phyloP scores from a whole-genome alignment of 2,113 vertebrate genomes.

The Phalacrocorax pelagicus region DNA sequence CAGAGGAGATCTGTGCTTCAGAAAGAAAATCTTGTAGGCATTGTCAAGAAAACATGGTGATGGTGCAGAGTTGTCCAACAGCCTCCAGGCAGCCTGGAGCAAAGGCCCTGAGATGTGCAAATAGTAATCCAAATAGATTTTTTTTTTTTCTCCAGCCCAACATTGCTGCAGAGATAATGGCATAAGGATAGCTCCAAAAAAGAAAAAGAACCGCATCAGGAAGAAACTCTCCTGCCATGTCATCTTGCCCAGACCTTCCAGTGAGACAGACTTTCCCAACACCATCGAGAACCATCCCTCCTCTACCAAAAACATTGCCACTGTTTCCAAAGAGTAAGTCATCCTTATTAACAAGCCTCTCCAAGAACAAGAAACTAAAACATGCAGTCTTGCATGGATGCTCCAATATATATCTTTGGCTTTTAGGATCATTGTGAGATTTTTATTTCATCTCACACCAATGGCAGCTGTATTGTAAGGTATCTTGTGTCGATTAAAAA shows the following conservation, averaged over 20 bases:
- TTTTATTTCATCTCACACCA: neutral
- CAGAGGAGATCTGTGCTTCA: neutral
- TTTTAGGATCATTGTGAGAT: neutral
- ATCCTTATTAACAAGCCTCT: neutral
- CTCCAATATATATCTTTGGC: neutral
- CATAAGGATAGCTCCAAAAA: neutral
- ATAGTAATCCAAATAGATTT: neutral
- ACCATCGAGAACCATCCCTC: neutral
- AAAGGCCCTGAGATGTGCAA: slow-evolving; percentile 30
- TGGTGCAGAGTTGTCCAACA: neutral
- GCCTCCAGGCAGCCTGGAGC: slow-evolving; percentile 55
- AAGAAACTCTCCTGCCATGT: neutral
- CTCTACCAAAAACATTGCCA: neutral
- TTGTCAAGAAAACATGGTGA: slow-evolving; percentile 23
- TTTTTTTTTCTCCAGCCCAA: neutral
- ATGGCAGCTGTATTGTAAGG: neutral
- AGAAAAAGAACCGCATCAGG: neutral
- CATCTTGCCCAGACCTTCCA: neutral
- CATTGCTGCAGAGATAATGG: neutral
- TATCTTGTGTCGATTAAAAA: neutral
- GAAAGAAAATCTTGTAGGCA: neutral
- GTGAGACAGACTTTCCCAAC: neutral
- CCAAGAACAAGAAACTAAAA: neutral
- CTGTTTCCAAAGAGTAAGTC: neutral
- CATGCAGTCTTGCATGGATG: neutral